These are phyloP conservation scores for Maniola hyperantus DNA, from an alignment of 2,888 invertebrate genomes.

Conservation along the genomic window DNA sequence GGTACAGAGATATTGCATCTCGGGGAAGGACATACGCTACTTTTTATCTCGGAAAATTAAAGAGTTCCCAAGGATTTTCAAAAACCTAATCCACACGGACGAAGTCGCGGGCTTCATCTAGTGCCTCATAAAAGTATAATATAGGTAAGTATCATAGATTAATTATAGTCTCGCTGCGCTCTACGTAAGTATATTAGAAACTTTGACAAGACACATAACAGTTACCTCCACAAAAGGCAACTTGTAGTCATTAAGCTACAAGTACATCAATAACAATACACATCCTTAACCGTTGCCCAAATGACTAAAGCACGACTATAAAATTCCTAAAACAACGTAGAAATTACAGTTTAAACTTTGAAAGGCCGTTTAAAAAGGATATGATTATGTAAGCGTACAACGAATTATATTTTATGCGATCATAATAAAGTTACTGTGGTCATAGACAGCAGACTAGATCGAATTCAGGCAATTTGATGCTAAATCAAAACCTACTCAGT, in stretches of 20 bases:
- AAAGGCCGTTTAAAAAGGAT: neutral
- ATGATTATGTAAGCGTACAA: neutral
- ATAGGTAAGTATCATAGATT: no score
- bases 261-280: conserved; percentile 10
- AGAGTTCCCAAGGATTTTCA: no score
- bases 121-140: no score
- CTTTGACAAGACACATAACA: neutral
- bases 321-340: conserved; percentile 14
- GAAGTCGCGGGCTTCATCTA: no score
- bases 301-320: conserved; percentile 10
- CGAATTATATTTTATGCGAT: conserved; percentile 11
- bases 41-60: no score
- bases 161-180: no score
- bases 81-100: no score
- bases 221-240: conserved; percentile 2
- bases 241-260: neutral
- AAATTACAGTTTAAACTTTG: conserved; percentile 3
- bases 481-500: neutral
- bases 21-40: no score
- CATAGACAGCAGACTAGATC: neutral
- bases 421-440: conserved; percentile 1
- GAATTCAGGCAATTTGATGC: conserved; percentile 10
- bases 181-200: neutral
- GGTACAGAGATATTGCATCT: no score
- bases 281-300: conserved; percentile 6